Evolutionary conservation across 2,797 vertebrate genomes (phyloP).

Genomic region (Carduelis carduelis): DNA sequence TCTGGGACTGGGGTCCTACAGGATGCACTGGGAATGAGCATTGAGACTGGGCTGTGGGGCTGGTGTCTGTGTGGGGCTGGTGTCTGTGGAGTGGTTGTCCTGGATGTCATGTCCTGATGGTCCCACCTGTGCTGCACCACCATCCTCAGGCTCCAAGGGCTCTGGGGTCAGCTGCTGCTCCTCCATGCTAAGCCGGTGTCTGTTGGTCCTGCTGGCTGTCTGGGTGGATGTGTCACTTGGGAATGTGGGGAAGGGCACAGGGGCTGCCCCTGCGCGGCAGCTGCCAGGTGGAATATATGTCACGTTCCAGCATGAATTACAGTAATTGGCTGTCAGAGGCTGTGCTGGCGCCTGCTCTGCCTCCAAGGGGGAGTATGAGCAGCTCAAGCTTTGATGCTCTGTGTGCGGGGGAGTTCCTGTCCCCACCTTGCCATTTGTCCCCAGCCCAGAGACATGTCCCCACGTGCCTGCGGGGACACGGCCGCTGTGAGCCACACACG

Average conservation of each 20-base stretch:
- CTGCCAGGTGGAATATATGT: background rate
- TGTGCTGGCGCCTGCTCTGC: background rate
- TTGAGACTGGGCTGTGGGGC: background rate
- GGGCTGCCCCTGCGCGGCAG: background rate
- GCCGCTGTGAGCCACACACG: background rate
- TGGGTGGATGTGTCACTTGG: rapidly evolving
- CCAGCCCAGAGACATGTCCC: background rate
- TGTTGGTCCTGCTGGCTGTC: background rate
- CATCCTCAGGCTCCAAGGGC: background rate
- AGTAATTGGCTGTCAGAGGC: background rate
- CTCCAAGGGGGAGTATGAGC: background rate
- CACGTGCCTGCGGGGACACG: rapidly evolving
- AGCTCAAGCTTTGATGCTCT: background rate
- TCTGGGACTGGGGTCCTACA: background rate
- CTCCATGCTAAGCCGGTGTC: rapidly evolving
- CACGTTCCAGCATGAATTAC: conserved; percentile 27
- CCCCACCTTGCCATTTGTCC: background rate
- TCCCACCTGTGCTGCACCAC: background rate
- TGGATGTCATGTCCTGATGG: rapidly evolving
- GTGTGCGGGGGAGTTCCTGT: rapidly evolving
- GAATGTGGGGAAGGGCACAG: background rate
- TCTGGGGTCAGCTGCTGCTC: rapidly evolving
- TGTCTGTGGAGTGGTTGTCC: background rate
- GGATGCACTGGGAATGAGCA: background rate
- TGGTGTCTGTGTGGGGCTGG: background rate